phyloP scores from a whole-genome alignment of 2,797 vertebrate species.

The Podarcis lilfordi region DNA sequence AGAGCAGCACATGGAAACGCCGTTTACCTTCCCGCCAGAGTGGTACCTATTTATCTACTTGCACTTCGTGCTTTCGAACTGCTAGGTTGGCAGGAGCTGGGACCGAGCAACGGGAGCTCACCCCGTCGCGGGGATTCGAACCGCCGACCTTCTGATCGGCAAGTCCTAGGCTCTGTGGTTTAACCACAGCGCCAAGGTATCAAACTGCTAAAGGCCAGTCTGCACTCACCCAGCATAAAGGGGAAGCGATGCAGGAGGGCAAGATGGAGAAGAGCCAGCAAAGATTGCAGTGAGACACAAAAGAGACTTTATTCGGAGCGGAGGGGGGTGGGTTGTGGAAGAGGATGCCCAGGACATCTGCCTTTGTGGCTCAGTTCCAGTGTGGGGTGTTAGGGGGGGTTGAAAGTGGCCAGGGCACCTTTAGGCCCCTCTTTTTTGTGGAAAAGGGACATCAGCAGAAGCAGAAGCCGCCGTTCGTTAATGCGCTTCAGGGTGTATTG shows the following conservation, averaged over 20 bases:
- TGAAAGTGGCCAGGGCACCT: not conserved
- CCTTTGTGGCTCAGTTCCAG: not conserved
- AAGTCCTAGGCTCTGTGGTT: no score
- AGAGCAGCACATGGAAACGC: no score
- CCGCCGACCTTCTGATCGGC: no score
- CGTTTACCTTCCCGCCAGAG: no score
- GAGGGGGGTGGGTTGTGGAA: not conserved
- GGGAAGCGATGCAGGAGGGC: not conserved
- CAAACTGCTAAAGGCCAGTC: not conserved
- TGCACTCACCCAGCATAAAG: not conserved
- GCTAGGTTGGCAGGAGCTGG: no score
- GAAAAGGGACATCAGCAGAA: not conserved
- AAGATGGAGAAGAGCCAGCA: not conserved
- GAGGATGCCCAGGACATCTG: not conserved
- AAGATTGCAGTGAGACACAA: not conserved
- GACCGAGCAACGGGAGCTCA: no score
- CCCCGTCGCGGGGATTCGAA: no score
- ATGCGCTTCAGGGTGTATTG: not conserved
- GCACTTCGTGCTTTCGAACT: no score
- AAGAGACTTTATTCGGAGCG: not conserved
- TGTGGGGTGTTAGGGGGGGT: no score
- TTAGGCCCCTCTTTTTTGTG: not conserved
- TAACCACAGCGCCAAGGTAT: not conserved
- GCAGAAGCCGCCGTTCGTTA: not conserved
- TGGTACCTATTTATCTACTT: no score